phyloP scores from a whole-genome alignment of 2,113 vertebrate species.

The Oncorhynchus masou region DNA sequence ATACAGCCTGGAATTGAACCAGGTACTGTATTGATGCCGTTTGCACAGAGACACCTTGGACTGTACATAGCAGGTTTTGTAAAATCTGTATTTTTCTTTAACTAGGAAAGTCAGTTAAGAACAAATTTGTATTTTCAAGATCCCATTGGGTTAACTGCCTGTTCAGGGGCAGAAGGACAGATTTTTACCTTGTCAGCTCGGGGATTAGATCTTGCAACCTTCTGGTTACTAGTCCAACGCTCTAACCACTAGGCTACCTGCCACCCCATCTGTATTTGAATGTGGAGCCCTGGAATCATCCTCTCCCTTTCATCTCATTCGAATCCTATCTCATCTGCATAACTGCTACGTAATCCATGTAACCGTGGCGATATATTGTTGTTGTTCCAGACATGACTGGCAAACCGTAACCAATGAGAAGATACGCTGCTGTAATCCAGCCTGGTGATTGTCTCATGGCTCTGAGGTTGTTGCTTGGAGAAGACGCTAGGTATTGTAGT shows the following conservation, averaged over 20 bases:
- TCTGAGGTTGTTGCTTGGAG: neutral
- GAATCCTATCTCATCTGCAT: neutral
- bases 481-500: neutral
- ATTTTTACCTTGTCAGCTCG: too few relatives aligned
- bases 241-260: too few relatives aligned
- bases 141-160: too few relatives aligned
- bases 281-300: neutral
- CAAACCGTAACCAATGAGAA: neutral
- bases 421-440: neutral
- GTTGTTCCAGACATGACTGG: neutral
- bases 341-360: neutral
- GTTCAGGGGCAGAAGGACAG: too few relatives aligned
- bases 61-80: neutral
- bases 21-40: too few relatives aligned
- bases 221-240: too few relatives aligned
- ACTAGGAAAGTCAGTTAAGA: too few relatives aligned
- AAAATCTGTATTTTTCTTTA: neutral
- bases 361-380: neutral
- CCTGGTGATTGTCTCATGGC: neutral
- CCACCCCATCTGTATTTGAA: too few relatives aligned
- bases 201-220: too few relatives aligned
- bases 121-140: too few relatives aligned
- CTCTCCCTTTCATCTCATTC: neutral
- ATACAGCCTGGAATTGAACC: too few relatives aligned
- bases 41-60: too few relatives aligned